These are phyloP conservation scores for Rambutsinella grinnellia DNA, from an alignment of 2,888 invertebrate genomes.

Conservation along the genomic window DNA sequence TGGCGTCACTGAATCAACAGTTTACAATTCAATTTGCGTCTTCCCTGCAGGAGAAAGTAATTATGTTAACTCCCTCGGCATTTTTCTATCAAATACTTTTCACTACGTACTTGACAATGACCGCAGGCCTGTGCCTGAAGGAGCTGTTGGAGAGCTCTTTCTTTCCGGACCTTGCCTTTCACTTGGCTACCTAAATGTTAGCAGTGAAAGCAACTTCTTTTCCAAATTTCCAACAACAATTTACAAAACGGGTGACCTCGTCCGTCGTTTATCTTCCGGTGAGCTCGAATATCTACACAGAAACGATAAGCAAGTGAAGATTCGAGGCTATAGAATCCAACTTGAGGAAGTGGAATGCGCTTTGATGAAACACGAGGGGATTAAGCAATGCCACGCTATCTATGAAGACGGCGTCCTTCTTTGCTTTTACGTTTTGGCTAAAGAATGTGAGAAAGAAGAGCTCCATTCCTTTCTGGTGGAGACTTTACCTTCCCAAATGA, in stretches of 20 bases:
- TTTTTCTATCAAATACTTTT: constrained; percentile 83
- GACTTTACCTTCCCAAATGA: no score
- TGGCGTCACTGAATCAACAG: constrained; percentile 9
- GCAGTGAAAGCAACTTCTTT: constrained; percentile 7
- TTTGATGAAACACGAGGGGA: constrained; percentile 78
- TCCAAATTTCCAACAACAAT: no score
- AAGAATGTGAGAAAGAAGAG: no score
- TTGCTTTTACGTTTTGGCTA: neutral
- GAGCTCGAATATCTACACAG: constrained; percentile 29
- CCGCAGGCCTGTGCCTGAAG: constrained; percentile 75
- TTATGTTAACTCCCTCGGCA: constrained; percentile 3
- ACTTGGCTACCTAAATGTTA: constrained; percentile 10
- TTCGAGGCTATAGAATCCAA: constrained; percentile 88
- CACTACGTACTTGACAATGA: constrained; percentile 84
- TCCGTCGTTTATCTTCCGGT: neutral
- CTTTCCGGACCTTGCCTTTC: constrained; percentile 26
- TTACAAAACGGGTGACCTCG: constrained; percentile 45
- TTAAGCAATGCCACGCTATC: constrained; percentile 67
- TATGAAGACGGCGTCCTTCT: neutral
- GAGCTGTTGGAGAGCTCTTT: constrained; percentile 28
- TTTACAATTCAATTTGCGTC: neutral
- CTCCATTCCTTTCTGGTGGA: no score
- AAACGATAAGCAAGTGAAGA: constrained; percentile 87
- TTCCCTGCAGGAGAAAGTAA: neutral
- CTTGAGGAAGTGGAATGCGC: constrained; percentile 86